Conservation (phyloP, 2,797 vertebrate genomes). For the Rhinogobio ventralis region DNA sequence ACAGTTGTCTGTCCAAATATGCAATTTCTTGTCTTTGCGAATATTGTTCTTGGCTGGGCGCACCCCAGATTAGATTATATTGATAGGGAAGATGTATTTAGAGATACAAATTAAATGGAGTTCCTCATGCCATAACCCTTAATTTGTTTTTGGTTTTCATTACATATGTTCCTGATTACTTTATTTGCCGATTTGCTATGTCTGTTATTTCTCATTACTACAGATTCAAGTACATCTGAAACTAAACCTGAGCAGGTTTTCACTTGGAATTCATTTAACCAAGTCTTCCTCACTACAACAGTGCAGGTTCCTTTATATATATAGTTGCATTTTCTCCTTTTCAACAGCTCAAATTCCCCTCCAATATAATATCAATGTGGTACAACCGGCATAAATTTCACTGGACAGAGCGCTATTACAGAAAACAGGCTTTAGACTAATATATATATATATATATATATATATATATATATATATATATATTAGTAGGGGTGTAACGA, state of each 20-base stretch:
- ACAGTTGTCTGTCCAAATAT: constrained; percentile 66
- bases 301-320: constrained; percentile 3
- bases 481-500: too few species aligned
- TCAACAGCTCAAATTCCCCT: constrained; percentile 58
- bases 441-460: too few species aligned
- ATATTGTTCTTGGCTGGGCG: constrained; percentile 66
- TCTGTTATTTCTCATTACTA: constrained; percentile 64
- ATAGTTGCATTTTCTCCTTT: constrained; percentile 45
- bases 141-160: constrained; percentile 73
- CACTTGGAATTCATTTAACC: constrained; percentile 35
- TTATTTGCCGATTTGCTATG: constrained; percentile 60
- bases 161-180: constrained; percentile 75
- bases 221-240: constrained; percentile 53
- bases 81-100: constrained; percentile 72
- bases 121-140: constrained; percentile 68
- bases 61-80: constrained; percentile 72
- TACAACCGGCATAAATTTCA: neutral
- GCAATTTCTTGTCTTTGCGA: constrained; percentile 59
- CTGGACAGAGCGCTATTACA: constrained; percentile 9
- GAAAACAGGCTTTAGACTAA: constrained; percentile 6
- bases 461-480: too few species aligned
- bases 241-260: constrained; percentile 46
- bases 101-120: constrained; percentile 72
- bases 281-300: constrained; percentile 22
- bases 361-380: constrained; percentile 14